Base-by-base conservation (phyloP, 1,140 invertebrate genomes). In the Galleria mellonella region DNA sequence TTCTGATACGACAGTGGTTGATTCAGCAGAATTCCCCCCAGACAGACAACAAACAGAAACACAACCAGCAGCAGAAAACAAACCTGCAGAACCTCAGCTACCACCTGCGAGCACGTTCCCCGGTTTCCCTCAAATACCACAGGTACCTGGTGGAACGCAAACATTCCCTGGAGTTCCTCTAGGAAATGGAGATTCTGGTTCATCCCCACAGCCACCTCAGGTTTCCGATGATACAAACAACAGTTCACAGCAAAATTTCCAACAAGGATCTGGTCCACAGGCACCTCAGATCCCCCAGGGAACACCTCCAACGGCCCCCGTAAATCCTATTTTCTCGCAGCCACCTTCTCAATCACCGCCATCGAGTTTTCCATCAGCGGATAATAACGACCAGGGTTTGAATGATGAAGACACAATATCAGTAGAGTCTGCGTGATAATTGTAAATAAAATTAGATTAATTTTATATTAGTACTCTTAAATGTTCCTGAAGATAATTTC, bases 371-470 rank as follows among this genome's bases (percentile, higher is more conserved):
- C 69, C 71, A 4, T 47, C 56, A n/a, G 47, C 50, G 6, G 51
- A 42, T 23, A 63, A 50, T 32, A 43, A 33, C 5, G 58, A 70
- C 35, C 59, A 69, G 47, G 65, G 68, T 31, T 23, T 74, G 27
- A 76, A 70, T 37, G 75, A 82, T 36, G 77, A 76, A 70, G 81
- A 84, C 23, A 69, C 75, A 9, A 47, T 84, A 56, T 62, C 75
- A 4, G 70, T 84, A 14, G 81, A 84, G 39, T 72, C 77, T 28
- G 77, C 75, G 14, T 78, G 68, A 62, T 37, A 17, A n/a, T 37
- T 12, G 2, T n/a, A 17, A 15, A n/a, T 37, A 37, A 9, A 6
- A n/a, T 15, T 37, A 11, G 2, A 15, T 47, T 14, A 23, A 31
- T 23, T 5, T 29, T 43, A 43, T 17, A 9, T 10, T 12, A 38